Percentiles rank a stretch among this genome's conserved stretches.
Evolutionary conservation across 2,113 vertebrate genomes (phyloP).

Genomic region (Arizona elegans): DNA sequence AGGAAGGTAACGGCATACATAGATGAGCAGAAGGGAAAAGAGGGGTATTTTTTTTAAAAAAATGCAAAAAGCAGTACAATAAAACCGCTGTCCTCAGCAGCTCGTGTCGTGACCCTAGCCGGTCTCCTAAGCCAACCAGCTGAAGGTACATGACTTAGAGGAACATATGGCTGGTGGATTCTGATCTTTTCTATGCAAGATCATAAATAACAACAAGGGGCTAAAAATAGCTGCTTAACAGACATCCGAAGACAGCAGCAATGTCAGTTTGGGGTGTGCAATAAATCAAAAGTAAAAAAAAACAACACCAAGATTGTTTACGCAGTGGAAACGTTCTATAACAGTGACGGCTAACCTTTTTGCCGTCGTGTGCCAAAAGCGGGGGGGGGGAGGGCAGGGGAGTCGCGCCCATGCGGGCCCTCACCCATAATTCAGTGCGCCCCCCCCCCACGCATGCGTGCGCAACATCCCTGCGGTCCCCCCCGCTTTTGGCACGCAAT

Average conservation of each 20-base stretch:
- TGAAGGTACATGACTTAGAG: background rate
- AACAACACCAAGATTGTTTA: fast-evolving
- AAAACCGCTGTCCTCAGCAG: background rate
- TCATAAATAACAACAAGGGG: conserved; percentile 55
- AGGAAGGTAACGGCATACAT: background rate
- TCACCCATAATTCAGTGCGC: no score
- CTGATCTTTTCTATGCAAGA: conserved; percentile 48
- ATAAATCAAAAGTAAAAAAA: background rate
- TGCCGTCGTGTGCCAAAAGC: no score
- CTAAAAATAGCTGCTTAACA: conserved; percentile 66
- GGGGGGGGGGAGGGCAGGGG: no score
- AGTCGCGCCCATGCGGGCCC: no score
- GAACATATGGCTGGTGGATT: background rate
- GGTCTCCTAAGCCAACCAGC: background rate
- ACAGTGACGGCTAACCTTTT: no score
- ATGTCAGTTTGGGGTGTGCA: conserved; percentile 63
- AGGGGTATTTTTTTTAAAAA: background rate
- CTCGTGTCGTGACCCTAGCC: background rate
- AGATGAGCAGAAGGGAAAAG: background rate
- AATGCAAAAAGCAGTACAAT: background rate
- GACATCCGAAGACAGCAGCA: conserved; percentile 43
- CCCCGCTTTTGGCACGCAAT: no score
- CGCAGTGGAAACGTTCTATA: background rate
- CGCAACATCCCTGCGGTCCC: no score
- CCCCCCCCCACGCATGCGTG: no score